Evolutionary conservation across 2,113 vertebrate genomes (phyloP).

Genomic region (Copsychus sechellarum): DNA sequence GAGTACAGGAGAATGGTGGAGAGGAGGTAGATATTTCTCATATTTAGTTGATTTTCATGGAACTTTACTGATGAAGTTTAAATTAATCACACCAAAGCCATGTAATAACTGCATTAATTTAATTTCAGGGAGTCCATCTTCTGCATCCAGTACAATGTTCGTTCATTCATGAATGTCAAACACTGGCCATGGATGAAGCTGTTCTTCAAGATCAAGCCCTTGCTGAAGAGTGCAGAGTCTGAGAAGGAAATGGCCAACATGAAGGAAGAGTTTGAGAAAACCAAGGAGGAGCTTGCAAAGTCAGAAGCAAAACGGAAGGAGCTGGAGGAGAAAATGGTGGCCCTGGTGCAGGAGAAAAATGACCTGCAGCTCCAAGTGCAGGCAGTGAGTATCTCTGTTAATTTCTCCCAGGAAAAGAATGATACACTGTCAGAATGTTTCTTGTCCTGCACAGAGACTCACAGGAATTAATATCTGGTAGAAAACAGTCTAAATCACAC

Average conservation of each 20-base stretch:
- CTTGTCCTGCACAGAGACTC: no score
- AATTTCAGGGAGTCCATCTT: conserved; percentile 78
- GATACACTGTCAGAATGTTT: no score
- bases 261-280: conserved; percentile 88
- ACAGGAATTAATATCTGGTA: no score
- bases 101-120: neutral
- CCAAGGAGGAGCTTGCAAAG: conserved; percentile 85
- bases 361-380: neutral
- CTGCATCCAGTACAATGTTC: conserved; percentile 85
- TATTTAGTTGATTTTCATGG: neutral
- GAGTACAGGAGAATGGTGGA: conserved; percentile 86
- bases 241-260: conserved; percentile 73
- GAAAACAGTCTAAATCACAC: no score
- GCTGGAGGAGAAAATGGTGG: conserved; percentile 82
- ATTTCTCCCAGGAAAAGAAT: no score
- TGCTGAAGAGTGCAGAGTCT: conserved; percentile 84
- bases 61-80: neutral
- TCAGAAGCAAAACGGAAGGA: conserved; percentile 84
- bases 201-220: conserved; percentile 84
- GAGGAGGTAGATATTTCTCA: conserved; percentile 69
- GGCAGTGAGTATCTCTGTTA: no score
- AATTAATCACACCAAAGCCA: neutral
- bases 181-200: conserved; percentile 83
- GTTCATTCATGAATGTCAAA: conserved; percentile 87
- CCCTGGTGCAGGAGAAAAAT: conserved; percentile 85